Base-by-base conservation (phyloP, 2,888 invertebrate species). In the Rhagium mordax region DNA sequence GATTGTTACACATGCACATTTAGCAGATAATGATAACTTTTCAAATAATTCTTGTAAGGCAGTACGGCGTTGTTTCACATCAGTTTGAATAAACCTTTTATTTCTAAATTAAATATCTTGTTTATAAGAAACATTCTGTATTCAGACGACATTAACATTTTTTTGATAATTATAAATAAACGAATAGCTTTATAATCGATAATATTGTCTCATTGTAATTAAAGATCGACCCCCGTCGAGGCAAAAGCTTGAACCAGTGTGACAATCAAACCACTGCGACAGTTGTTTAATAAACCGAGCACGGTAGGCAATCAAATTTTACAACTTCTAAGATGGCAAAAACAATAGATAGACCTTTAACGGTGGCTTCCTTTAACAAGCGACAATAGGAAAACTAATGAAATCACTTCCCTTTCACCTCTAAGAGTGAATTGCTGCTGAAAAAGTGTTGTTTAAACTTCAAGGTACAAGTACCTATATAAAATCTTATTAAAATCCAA, bases 161-260 rank as follows among this genome's bases (percentile, higher is more conserved):
- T n/a, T n/a, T n/a, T n/a, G n/a, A n/a, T n/a, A n/a, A n/a, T n/a
- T n/a, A n/a, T n/a, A n/a, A n/a, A n/a, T 24, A 6, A 24, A 24
- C n/a, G 15, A 27, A 29, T 29, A 57, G 24, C 27, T n/a, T 57
- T 57, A 57, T 16, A n/a, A 57, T 24, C 24, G 10, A 29, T 29
- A 10, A 57, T 27, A 57, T 29, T 15, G 29, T 57, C 16, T 29
- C 16, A 57, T 57, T 57, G 29, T 15, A 57, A 57, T 57, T 57
- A n/a, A 57, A 57, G 15, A 29, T 29, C 29, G 16, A 16, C 15
- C 57, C 24, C 15, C 57, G 29, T 57, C 29, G 7, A 27, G 16
- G 27, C 7, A 10, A 15, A 29, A 57, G 20, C 10, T 15, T 57
- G 7, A 57, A 57, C 16, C 57, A 27, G 16, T 15, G 57, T 8